These are phyloP conservation scores for Pseudopipra pipra DNA, from an alignment of 2,113 vertebrate genomes.

Conservation along the genomic window DNA sequence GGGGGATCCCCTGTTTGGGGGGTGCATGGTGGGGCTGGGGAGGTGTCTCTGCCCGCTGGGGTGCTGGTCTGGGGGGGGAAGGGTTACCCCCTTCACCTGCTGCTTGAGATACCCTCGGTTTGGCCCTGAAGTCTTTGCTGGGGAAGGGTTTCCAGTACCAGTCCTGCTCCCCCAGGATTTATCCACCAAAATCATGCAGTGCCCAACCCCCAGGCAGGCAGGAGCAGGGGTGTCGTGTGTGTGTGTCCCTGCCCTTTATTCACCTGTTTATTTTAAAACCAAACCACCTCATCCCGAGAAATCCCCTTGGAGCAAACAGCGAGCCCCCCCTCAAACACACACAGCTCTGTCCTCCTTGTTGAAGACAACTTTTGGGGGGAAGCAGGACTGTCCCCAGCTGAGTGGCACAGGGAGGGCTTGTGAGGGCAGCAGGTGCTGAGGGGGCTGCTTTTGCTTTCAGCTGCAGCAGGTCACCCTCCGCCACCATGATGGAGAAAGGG, in stretches of 20 bases:
- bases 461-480: not conserved
- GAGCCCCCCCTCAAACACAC: accelerated
- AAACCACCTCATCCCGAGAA: not conserved
- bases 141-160: not conserved
- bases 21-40: accelerated
- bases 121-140: not conserved
- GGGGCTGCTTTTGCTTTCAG: not conserved
- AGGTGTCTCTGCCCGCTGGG: not conserved
- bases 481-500: conserved; percentile 49
- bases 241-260: not conserved
- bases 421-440: not conserved
- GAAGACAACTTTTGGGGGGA: not conserved
- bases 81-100: not conserved
- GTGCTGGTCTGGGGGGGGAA: no score
- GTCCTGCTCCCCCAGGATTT: not conserved
- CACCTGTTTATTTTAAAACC: not conserved
- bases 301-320: not conserved
- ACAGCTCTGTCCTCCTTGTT: not conserved
- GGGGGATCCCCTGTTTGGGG: not conserved
- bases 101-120: not conserved
- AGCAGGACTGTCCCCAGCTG: not conserved
- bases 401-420: not conserved
- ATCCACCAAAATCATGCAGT: not conserved
- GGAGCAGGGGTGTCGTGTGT: not conserved
- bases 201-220: not conserved